Evolutionary conservation across 2,113 vertebrate genomes (phyloP).

Genomic region (Mastomys coucha): DNA sequence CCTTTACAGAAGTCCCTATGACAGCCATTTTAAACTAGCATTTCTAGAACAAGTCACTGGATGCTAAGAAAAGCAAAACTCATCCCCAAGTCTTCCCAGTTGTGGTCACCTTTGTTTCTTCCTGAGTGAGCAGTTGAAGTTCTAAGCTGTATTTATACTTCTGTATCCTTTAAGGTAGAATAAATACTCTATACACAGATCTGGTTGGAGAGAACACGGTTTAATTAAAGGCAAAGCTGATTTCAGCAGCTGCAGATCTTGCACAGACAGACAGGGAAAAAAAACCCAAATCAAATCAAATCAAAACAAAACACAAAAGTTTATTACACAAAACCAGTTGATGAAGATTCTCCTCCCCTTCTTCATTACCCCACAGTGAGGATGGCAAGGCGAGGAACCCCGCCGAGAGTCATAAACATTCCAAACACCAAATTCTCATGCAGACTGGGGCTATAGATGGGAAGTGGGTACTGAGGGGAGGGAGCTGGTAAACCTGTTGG

Average conservation of each 20-base stretch:
- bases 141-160: neutral
- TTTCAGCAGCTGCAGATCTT: constrained; percentile 93
- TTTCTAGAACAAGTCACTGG: neutral
- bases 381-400: constrained; percentile 69
- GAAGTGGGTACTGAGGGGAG: constrained; percentile 77
- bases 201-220: constrained; percentile 92
- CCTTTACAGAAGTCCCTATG: neutral
- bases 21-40: neutral
- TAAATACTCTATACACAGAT: constrained; percentile 72
- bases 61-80: constrained; percentile 31
- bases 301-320: constrained; percentile 83
- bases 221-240: constrained; percentile 96
- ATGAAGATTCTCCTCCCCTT: constrained; percentile 81
- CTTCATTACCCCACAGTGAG: constrained; percentile 63
- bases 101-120: neutral
- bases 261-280: constrained; percentile 88
- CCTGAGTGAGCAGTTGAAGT: neutral
- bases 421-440: constrained; percentile 89
- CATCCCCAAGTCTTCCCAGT: neutral
- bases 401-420: constrained; percentile 81
- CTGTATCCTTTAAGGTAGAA: neutral
- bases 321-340: constrained; percentile 90
- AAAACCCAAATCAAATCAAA: constrained; percentile 22
- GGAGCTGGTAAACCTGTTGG: constrained; percentile 77
- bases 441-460: constrained; percentile 87